A percentile compares a stretch with the other conserved stretches of the same genome.
Conservation (phyloP, 2,888 invertebrate species). For the Auanema freiburgensis region DNA sequence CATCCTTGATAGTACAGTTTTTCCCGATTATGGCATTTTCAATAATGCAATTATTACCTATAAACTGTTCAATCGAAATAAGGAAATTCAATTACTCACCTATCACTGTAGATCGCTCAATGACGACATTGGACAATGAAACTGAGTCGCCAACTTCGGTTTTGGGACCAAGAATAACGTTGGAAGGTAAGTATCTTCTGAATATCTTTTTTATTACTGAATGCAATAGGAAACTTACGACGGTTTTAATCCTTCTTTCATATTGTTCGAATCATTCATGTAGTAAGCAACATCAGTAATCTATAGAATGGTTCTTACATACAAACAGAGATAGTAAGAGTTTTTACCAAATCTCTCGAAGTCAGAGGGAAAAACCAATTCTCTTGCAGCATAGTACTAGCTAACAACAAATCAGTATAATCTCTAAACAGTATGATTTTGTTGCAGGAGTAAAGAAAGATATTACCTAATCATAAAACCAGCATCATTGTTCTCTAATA, state of each 20-base stretch:
- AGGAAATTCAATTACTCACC: too few relatives aligned
- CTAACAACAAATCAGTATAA: conserved; percentile 34
- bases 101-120: conserved; percentile 24
- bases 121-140: conserved; percentile 17
- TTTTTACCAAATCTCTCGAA: conserved; percentile 8
- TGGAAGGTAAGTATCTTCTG: conserved; percentile 11
- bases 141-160: conserved; percentile 16
- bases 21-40: conserved; percentile 25
- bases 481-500: conserved; percentile 33
- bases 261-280: neutral
- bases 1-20: conserved; percentile 21
- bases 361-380: conserved; percentile 46
- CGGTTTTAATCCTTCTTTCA: neutral
- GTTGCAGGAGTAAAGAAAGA: too few relatives aligned
- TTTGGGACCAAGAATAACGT: conserved; percentile 20
- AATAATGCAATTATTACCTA: conserved; percentile 28
- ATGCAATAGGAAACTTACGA: neutral
- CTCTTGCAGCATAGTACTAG: conserved; percentile 36
- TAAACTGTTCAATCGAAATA: neutral
- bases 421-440: too few relatives aligned
- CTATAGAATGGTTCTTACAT: neutral
- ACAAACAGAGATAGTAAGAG: neutral
- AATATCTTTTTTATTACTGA: neutral
- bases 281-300: neutral
- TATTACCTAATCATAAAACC: conserved; percentile 35